Base-by-base conservation (phyloP, 2,797 vertebrate species). In the Meda fulgida region DNA sequence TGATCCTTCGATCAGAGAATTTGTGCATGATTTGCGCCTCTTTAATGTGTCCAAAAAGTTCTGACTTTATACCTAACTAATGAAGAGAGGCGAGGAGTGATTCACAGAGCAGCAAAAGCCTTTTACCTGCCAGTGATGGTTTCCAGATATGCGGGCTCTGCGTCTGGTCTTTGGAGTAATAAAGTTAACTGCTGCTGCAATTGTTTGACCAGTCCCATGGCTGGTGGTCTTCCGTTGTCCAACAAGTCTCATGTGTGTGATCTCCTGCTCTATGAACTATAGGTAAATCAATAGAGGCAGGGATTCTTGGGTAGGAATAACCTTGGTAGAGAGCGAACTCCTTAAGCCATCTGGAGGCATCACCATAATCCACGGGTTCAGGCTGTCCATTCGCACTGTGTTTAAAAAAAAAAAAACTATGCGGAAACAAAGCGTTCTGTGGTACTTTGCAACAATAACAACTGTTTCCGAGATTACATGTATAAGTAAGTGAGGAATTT, bases 71-170 rank as follows among this genome's bases (percentile, higher is more conserved):
- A 9, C n/a, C 11, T 16, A 14, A 26, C 10, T 82, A 82, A 85
- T 80, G 72, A 85, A 80, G 7, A 65, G 36, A 85, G 40, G 65
- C 34, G 73, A 40, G 21, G 36, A 72, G 70, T 84, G 40, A 80
- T 34, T n/a, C 76, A 72, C 53, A 72, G 31, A 78, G 73, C 66
- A 79, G 23, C 55, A n/a, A 18, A 63, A 34, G 66, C 70, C 91
- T 70, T 43, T 48, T 94, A 97, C 96, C 96, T 96, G 95, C 91
- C 91, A 96, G 93, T 87, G 95, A 96, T 26, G 96, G 95, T 90
- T 96, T 96, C 96, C 96, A 96, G 89, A 96, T 95, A 90, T 96
- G 94, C 67, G 95, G 93, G 84, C 94, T 94, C 91, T 95, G 94
- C n/a, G 94, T 91, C 93, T 96, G 96, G 89, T 97, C 95, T 92